phyloP scores from a whole-genome alignment of 2,888 invertebrate genomes.

The Athripsodes cinereus region DNA sequence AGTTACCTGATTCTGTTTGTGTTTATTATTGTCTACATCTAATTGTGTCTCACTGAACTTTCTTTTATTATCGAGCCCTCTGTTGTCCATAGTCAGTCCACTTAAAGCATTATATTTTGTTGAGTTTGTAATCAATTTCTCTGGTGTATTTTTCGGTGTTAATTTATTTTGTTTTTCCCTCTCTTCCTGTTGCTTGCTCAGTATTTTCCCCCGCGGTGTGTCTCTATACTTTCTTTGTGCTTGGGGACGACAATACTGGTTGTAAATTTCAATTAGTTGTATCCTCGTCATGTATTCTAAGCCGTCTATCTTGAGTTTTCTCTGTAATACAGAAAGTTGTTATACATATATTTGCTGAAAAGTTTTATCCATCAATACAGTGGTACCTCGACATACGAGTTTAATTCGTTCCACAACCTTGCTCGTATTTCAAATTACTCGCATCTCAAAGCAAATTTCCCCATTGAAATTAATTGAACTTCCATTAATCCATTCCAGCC shows the following conservation, averaged over 20 bases:
- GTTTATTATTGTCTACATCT: background rate
- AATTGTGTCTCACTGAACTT: background rate
- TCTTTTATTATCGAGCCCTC: background rate
- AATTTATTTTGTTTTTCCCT: background rate
- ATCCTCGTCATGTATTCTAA: slow-evolving; percentile 27
- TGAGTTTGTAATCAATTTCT: background rate
- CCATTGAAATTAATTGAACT: no score
- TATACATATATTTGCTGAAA: no score
- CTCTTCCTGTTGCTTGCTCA: slow-evolving; percentile 12
- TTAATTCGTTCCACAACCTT: no score
- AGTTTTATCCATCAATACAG: no score
- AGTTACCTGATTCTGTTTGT: background rate
- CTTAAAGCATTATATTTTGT: no score
- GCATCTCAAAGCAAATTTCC: no score
- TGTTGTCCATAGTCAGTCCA: background rate
- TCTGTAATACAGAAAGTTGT: no score
- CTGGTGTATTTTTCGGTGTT: background rate
- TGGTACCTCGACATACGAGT: no score
- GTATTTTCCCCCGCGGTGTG: slow-evolving; percentile 31
- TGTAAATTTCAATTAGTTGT: slow-evolving; percentile 42
- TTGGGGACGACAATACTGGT: slow-evolving; percentile 44
- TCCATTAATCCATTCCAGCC: no score
- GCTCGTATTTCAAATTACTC: no score
- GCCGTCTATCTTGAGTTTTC: slow-evolving; percentile 19
- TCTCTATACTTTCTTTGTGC: slow-evolving; percentile 45